A percentile compares a stretch with the other conserved stretches of the same genome.
Conservation (phyloP, 2,888 invertebrate genomes). For the Brachyptera risi region DNA sequence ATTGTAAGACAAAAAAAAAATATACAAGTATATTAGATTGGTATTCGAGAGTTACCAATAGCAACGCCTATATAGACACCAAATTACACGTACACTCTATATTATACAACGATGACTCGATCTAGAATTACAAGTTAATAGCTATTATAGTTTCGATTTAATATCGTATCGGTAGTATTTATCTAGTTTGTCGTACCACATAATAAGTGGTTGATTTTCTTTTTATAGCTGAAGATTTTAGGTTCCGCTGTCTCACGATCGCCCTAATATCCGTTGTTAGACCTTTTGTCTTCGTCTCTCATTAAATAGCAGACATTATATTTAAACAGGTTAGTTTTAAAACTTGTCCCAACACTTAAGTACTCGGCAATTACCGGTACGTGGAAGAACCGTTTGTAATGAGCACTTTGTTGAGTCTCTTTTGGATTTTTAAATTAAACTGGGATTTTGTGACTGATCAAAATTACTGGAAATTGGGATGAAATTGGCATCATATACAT, state of each 20-base stretch:
- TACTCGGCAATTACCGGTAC: too few species aligned
- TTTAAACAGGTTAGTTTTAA: conserved; percentile 15
- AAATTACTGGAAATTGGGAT: too few species aligned
- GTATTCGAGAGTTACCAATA: too few species aligned
- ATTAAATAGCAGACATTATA: conserved; percentile 10
- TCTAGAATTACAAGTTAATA: conserved; percentile 12
- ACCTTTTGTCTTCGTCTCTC: conserved; percentile 12
- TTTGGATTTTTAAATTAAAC: too few species aligned
- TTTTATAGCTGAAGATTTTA: conserved; percentile 20
- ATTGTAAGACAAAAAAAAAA: neutral
- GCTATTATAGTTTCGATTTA: conserved; percentile 20
- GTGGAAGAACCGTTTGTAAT: too few species aligned
- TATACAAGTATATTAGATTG: conserved; percentile 11
- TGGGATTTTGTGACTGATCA: too few species aligned
- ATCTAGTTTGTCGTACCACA: conserved; percentile 19
- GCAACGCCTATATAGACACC: conserved; percentile 22
- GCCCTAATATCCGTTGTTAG: conserved; percentile 7
- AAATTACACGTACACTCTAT: conserved; percentile 23
- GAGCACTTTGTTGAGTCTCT: too few species aligned
- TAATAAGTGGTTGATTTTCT: conserved; percentile 20
- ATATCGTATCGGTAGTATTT: conserved; percentile 20
- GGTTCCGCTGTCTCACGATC: conserved; percentile 15
- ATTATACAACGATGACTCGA: neutral
- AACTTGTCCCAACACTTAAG: too few species aligned
- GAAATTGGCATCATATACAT: too few species aligned